These are phyloP conservation scores for Chymomyza fuscimana DNA, from an alignment of 2,888 invertebrate species.

Conservation along the genomic window DNA sequence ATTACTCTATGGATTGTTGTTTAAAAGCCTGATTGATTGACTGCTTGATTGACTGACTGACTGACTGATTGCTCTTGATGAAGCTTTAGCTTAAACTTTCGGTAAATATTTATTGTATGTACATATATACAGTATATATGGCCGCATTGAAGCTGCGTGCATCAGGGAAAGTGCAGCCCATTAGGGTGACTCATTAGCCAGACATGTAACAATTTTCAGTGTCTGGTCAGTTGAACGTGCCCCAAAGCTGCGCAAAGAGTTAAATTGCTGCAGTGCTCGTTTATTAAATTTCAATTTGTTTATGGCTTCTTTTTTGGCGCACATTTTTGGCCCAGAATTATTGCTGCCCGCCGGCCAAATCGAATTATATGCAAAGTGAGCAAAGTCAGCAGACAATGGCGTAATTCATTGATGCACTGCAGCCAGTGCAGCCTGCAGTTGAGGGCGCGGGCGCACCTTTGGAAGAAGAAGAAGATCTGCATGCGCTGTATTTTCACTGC, in stretches of 20 bases:
- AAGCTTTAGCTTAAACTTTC: not conserved
- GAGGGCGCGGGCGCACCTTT: too few relatives aligned
- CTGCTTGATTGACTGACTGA: constrained; percentile 1
- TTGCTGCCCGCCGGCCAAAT: constrained; percentile 14
- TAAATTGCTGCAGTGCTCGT: constrained; percentile 40
- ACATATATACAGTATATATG: too few relatives aligned
- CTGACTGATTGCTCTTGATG: constrained; percentile 1
- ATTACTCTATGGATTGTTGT: constrained; percentile 33
- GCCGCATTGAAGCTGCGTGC: not conserved
- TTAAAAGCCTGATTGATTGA: constrained; percentile 19
- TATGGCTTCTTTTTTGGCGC: constrained; percentile 38
- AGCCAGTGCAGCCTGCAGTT: not conserved
- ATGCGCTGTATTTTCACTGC: not conserved
- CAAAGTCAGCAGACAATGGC: not conserved
- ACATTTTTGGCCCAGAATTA: constrained; percentile 33
- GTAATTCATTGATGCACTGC: not conserved
- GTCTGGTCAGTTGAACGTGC: not conserved
- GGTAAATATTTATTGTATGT: not conserved
- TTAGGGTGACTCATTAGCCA: not conserved
- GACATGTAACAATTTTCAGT: not conserved
- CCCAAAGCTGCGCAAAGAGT: not conserved
- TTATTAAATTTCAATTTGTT: constrained; percentile 56
- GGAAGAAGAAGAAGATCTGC: not conserved
- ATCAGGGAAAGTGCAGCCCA: not conserved
- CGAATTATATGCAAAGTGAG: constrained; percentile 40